Conservation (phyloP, 1,140 invertebrate species). For the Acromyrmex charruanus region DNA sequence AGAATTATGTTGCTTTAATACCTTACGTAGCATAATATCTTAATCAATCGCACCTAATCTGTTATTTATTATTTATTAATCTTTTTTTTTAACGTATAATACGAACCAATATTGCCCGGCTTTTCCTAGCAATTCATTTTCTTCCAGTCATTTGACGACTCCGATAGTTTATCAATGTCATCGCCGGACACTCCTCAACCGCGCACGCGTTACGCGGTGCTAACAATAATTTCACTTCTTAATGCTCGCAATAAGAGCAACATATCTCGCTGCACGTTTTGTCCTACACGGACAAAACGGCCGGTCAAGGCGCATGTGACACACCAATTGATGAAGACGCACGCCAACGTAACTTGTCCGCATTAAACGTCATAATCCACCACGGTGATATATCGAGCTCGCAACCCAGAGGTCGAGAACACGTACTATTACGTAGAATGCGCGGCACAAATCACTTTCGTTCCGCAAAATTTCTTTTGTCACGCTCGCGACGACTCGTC, state of each 20-base stretch:
- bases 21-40: not conserved
- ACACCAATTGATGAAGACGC: conserved; percentile 71
- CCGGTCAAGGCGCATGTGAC: conserved; percentile 39
- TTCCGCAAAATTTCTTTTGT: conserved; percentile 61
- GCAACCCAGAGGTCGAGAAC: conserved; percentile 53
- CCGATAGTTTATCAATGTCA: conserved; percentile 36
- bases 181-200: conserved; percentile 1
- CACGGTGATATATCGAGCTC: conserved; percentile 65
- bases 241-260: conserved; percentile 57
- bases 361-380: conserved; percentile 73
- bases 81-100: not conserved
- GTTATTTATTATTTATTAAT: not conserved
- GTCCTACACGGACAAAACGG: conserved; percentile 8
- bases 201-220: conserved; percentile 43
- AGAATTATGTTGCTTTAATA: not conserved
- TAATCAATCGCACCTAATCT: not conserved
- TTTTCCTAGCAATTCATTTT: not conserved
- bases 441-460: conserved; percentile 69
- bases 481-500: conserved; percentile 51
- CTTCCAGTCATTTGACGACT: not conserved
- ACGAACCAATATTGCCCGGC: not conserved
- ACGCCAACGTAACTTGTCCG: conserved; percentile 67
- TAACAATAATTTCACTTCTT: conserved; percentile 66
- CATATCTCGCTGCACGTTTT: conserved; percentile 42
- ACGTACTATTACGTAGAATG: conserved; percentile 43